Percentiles rank a stretch among this genome's conserved stretches.
These are phyloP conservation scores for Anas platyrhynchos DNA, from an alignment of 2,113 vertebrate species.

Conservation along the genomic window DNA sequence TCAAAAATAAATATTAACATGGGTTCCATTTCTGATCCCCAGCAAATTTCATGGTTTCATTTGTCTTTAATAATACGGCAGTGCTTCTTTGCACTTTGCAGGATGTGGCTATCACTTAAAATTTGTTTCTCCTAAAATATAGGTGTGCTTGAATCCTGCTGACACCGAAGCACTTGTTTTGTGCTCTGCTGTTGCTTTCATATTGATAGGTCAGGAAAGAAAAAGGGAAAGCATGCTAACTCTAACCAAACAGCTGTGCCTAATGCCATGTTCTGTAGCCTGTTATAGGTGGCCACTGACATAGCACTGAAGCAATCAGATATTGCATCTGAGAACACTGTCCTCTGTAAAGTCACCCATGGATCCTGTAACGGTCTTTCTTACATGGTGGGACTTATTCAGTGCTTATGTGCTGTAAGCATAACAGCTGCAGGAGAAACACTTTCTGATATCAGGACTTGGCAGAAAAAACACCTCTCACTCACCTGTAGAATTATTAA, in stretches of 20 bases:
- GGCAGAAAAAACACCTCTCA: conserved; percentile 25
- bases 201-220: background rate
- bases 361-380: background rate
- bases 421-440: conserved; percentile 2
- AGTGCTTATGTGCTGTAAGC: background rate
- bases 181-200: background rate
- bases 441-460: background rate
- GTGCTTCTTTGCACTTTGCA: background rate
- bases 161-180: background rate
- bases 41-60: background rate
- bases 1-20: background rate
- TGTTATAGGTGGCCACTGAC: background rate
- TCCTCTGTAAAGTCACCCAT: background rate
- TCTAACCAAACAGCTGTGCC: background rate
- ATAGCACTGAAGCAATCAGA: background rate
- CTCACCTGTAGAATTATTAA: conserved; percentile 36
- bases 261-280: background rate
- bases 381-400: background rate
- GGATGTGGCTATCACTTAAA: background rate
- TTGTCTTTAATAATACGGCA: background rate
- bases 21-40: background rate
- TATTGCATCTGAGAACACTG: background rate
- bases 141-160: background rate
- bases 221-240: background rate
- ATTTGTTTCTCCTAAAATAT: background rate